Conservation (phyloP, 2,797 vertebrate species). For the Valencia hispanica region DNA sequence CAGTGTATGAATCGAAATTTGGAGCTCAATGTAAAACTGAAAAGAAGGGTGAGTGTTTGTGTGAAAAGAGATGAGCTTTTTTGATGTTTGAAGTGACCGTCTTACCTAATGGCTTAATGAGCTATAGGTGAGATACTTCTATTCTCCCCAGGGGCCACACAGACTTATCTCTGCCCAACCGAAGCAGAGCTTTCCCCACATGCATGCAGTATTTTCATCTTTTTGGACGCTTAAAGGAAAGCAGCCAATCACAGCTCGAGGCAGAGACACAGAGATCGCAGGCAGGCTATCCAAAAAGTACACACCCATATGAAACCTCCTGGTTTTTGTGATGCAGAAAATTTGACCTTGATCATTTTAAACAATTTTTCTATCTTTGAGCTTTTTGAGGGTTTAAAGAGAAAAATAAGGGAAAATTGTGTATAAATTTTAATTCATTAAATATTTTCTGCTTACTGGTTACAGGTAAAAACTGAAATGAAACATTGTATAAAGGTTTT, state of each 20-base stretch:
- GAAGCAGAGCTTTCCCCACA: not conserved
- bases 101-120: constrained; percentile 42
- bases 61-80: constrained; percentile 30
- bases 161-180: constrained; percentile 44
- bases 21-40: constrained; percentile 10
- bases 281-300: not conserved
- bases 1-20: not conserved
- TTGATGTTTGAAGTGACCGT: constrained; percentile 47
- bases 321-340: too few species aligned
- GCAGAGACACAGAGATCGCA: not conserved
- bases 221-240: constrained; percentile 31
- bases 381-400: too few species aligned
- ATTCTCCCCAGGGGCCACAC: constrained; percentile 43
- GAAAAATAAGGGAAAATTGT: too few species aligned
- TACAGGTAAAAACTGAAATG: too few species aligned
- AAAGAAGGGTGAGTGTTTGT: constrained; percentile 7
- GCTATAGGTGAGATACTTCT: constrained; percentile 23
- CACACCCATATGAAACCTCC: too few species aligned
- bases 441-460: too few species aligned
- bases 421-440: too few species aligned
- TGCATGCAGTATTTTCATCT: constrained; percentile 33
- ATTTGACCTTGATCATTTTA: too few species aligned
- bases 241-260: constrained; percentile 21
- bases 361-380: too few species aligned
- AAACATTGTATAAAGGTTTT: too few species aligned